Evolutionary conservation across 2,888 invertebrate species (phyloP), one percentile per base, ranked within the genome.

Genomic region (Cataglyphis livida): DNA sequence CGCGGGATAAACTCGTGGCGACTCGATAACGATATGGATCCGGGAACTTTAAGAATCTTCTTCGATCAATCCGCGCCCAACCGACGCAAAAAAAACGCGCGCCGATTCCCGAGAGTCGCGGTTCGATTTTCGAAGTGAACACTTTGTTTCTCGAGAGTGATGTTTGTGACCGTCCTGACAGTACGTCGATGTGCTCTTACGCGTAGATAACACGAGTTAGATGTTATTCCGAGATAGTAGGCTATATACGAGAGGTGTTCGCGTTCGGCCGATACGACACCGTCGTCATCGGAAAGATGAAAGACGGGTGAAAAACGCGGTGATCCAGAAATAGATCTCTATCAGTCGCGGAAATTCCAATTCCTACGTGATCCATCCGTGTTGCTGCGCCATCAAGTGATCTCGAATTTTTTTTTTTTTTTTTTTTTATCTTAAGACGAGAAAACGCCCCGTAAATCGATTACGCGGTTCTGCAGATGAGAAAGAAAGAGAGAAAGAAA

Each of bases 121-220:
- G 71, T 62, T 79, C 87, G 86, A 90, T 76, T 84, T 84, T 84
- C 82, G 81, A 81, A 81, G 75, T 32, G 71, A 76, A 79, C 28
- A 54, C 73, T 86, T 74, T 82, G 82, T 88, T 88, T 88, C 48
- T 51, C 90, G 88, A 88, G 71, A 59, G 86, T 90, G 89, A 88
- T 89, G 90, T 83, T 88, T 89, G 54, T 66, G 85, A 90, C 90
- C 89, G 88, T 90, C 90, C 90, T 88, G 85, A 90, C 88, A 88
- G 88, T 88, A 85, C 83, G 89, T 89, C 89, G 86, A 89, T 90
- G 90, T 89, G 89, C 89, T 89, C 86, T 89, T 90, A 89, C 83
- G 88, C 84, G 90, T 90, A 88, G 83, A 87, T 88, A 85, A 79
- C 66, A 83, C 84, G 78, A 87, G 81, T 84, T 89, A 89, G 88